Evolutionary conservation across 2,888 invertebrate genomes (phyloP).

Genomic region (Drosophila planitibia): DNA sequence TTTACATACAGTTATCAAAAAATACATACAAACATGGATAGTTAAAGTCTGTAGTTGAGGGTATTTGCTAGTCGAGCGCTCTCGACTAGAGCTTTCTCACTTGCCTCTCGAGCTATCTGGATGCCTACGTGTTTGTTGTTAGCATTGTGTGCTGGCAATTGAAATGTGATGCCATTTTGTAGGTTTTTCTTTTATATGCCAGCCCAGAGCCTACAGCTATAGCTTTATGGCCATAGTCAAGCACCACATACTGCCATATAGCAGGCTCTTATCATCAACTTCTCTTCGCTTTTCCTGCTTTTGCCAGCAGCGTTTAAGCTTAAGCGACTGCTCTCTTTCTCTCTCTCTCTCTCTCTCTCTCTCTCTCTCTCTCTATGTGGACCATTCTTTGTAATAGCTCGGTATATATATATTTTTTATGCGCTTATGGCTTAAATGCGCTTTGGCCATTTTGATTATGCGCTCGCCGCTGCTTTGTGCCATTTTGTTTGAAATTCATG

Average conservation of each 20-base stretch:
- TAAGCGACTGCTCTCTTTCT: constrained; percentile 29
- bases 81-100: background rate
- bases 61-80: background rate
- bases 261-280: constrained; percentile 51
- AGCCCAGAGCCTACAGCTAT: constrained; percentile 11
- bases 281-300: constrained; percentile 22
- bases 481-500: constrained; percentile 69
- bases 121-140: background rate
- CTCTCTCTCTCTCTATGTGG: background rate
- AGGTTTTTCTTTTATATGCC: constrained; percentile 54
- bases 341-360: background rate
- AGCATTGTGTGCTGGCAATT: constrained; percentile 45
- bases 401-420: constrained; percentile 56
- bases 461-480: constrained; percentile 23
- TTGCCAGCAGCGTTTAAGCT: constrained; percentile 53
- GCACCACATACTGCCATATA: constrained; percentile 26
- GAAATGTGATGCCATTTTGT: constrained; percentile 70
- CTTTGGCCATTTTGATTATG: constrained; percentile 76
- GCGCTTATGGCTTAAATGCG: constrained; percentile 74
- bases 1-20: background rate
- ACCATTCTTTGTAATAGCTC: constrained; percentile 27
- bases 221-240: background rate
- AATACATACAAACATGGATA: background rate
- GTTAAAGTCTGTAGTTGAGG: background rate
- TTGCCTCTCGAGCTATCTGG: background rate